Evolutionary conservation across 2,888 invertebrate genomes (phyloP), one percentile per base, ranked within the genome.

Genomic region (Capitulum mitella): DNA sequence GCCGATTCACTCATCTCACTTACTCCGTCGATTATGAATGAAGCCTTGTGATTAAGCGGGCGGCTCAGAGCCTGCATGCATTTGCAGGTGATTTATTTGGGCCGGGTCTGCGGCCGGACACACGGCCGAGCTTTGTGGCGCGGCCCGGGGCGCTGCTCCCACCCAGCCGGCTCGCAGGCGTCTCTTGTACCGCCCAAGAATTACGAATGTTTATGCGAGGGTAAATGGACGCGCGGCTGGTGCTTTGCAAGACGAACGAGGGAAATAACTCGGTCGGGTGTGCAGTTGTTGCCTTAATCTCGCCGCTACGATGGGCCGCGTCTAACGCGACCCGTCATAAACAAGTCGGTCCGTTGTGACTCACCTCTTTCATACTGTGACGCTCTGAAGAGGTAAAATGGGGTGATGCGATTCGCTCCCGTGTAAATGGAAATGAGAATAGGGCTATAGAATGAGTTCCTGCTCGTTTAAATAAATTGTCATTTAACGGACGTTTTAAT

Each of bases 221-320:
- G 34, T 40, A 37, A 70, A 70, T 22, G 70, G 70, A 40, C 70
- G 40, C 6, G 40, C 12, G 70, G 26, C 40, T 26, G 40, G 40
- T 22, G 26, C 70, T 70, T 70, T n/a, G 70, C 40, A 26, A 26
- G 70, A 70, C 22, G 70, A n/a, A 70, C 34, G 70, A 26, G 37
- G 40, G 22, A 8, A 40, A 40, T 70, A 70, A 70, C 70, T 70
- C 70, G 16, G 37, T 10, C 37, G 6, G 26, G 26, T 10, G 37
- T 40, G 37, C 70, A 26, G 70, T 37, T 58, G 37, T 6, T 70
- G 70, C 70, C 70, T 70, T 70, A 70, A 70, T 70, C 70, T 40
- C 12, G 34, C 34, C 19, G 14, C 29, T 16, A 14, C 5, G 64
- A 16, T n/a, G 64, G 19, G 14, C 32, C 16, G 64, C 5, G 19